Conservation (phyloP, 2,113 vertebrate species). For the Ciconia maguari region DNA sequence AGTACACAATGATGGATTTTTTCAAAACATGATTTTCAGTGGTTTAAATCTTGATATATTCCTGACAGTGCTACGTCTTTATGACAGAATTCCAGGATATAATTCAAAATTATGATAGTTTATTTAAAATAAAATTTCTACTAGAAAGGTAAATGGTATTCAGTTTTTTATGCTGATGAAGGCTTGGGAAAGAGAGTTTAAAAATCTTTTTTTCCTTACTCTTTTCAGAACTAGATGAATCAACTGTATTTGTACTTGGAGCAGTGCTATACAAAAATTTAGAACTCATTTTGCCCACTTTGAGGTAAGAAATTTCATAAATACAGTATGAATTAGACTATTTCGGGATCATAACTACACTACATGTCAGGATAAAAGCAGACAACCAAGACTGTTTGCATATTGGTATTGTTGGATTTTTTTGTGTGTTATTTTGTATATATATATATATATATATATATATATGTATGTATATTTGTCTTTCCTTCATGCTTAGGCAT, state of each 20-base stretch:
- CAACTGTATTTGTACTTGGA: conserved; percentile 95
- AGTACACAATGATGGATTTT: neutral
- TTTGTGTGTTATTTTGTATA: neutral
- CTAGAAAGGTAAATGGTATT: neutral
- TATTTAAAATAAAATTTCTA: neutral
- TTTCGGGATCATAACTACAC: neutral
- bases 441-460: neutral
- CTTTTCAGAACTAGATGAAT: conserved; percentile 89
- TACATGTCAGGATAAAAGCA: conserved; percentile 3
- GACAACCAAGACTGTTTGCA: neutral
- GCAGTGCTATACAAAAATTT: conserved; percentile 98
- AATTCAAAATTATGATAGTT: neutral
- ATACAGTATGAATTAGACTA: neutral
- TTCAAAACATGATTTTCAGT: neutral
- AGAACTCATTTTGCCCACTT: conserved; percentile 94
- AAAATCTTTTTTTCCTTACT: neutral
- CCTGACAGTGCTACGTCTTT: neutral
- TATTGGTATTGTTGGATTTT: neutral
- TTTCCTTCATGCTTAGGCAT: neutral
- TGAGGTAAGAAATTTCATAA: conserved; percentile 84
- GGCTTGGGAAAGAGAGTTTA: neutral
- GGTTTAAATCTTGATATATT: neutral
- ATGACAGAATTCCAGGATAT: neutral
- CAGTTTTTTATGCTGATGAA: neutral
- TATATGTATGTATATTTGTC: neutral